Percentiles rank a stretch among this genome's conserved stretches.
phyloP scores from a whole-genome alignment of 2,797 vertebrate genomes.

The Octomys mimax region DNA sequence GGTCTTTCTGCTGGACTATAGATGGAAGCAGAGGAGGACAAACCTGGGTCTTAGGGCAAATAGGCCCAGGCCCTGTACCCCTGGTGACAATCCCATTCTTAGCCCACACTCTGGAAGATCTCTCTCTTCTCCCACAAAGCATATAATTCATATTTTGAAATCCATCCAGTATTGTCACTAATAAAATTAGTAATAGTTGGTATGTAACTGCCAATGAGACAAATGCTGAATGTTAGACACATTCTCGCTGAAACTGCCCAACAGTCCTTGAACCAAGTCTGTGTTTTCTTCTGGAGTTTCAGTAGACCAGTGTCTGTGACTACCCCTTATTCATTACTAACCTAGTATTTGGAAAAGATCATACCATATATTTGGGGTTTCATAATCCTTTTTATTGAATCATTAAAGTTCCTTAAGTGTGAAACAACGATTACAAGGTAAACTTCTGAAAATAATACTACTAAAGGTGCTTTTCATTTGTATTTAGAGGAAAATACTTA shows the following conservation, averaged over 20 bases:
- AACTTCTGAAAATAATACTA: background rate
- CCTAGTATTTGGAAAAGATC: background rate
- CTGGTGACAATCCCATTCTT: background rate
- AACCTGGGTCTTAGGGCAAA: background rate
- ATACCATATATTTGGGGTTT: background rate
- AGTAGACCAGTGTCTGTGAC: background rate
- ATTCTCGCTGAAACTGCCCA: background rate
- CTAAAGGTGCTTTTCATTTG: background rate
- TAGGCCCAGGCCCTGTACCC: background rate
- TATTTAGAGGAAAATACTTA: background rate
- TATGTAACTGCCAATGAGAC: background rate
- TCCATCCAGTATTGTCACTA: background rate
- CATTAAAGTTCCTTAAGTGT: constrained; percentile 23
- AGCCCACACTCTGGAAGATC: background rate
- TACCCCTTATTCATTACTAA: background rate
- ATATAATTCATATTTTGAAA: background rate
- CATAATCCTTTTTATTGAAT: background rate
- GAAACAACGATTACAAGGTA: background rate
- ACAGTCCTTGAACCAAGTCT: background rate
- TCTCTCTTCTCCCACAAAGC: background rate
- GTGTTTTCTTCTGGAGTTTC: background rate
- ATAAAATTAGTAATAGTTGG: background rate
- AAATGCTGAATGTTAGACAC: background rate
- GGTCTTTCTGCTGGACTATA: background rate
- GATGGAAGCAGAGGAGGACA: background rate